phyloP scores from a whole-genome alignment of 2,888 invertebrate genomes.

The Pomacea canaliculata region DNA sequence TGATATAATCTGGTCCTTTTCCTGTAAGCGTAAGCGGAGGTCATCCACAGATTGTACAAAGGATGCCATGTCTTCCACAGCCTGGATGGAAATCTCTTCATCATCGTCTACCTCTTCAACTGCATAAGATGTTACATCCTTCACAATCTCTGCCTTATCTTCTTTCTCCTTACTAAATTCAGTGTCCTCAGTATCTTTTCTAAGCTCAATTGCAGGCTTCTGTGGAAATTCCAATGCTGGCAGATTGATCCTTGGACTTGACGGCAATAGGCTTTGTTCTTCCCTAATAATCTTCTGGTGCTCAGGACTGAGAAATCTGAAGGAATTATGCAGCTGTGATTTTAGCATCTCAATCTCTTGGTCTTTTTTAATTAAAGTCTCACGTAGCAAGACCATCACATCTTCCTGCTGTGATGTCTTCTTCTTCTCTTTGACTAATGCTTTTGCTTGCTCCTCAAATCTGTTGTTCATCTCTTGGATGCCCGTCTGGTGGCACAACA shows the following conservation, averaged over 20 bases:
- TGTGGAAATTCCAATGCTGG: slow-evolving; percentile 43
- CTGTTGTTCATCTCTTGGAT: slow-evolving; percentile 45
- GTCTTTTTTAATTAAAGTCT: slow-evolving; percentile 44
- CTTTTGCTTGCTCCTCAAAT: slow-evolving; percentile 31
- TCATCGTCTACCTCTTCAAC: slow-evolving; percentile 23
- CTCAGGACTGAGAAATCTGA: slow-evolving; percentile 30
- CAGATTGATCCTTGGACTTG: slow-evolving; percentile 16
- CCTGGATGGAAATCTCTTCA: slow-evolving; percentile 20
- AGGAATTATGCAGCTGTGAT: slow-evolving; percentile 40
- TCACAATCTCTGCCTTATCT: slow-evolving; percentile 10
- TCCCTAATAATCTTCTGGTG: slow-evolving; percentile 33
- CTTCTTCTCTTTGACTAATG: slow-evolving; percentile 33
- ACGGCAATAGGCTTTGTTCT: slow-evolving; percentile 12
- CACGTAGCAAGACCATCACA: slow-evolving; percentile 39
- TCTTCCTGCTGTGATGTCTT: slow-evolving; percentile 37
- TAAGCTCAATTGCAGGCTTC: not conserved
- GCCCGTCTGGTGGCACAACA: slow-evolving; percentile 38
- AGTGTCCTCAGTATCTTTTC: not conserved
- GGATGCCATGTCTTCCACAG: not conserved
- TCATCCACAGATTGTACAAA: slow-evolving; percentile 35
- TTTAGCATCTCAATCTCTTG: slow-evolving; percentile 38
- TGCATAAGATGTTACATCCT: slow-evolving; percentile 18
- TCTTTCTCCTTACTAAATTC: not conserved
- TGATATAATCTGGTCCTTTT: slow-evolving; percentile 61
- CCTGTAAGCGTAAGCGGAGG: slow-evolving; percentile 47